These are phyloP conservation scores for Zaprionus ghesquierei DNA, from an alignment of 1,140 invertebrate genomes.

Conservation along the genomic window DNA sequence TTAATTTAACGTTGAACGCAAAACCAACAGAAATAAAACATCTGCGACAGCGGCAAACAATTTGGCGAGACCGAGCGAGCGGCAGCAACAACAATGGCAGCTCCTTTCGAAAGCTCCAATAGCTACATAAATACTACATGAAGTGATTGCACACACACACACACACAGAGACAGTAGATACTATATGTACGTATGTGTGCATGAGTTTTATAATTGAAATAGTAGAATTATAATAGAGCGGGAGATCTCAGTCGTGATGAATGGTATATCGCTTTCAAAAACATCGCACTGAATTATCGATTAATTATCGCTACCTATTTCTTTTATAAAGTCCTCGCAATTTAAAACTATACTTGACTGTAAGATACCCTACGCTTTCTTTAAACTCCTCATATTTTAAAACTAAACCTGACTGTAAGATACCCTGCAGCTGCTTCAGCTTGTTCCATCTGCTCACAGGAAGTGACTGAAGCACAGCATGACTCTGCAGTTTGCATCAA, in stretches of 20 bases:
- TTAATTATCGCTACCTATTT: no score
- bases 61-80: neutral
- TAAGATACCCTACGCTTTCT: neutral
- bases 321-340: no score
- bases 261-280: no score
- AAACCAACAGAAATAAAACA: conserved; percentile 57
- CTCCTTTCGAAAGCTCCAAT: neutral
- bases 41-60: conserved; percentile 42
- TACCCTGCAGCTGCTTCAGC: neutral
- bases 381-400: no score
- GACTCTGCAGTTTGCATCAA: neutral
- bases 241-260: no score
- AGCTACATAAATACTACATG: neutral
- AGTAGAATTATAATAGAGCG: neutral
- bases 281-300: neutral
- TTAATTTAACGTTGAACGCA: conserved; percentile 73
- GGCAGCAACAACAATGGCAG: conserved; percentile 5
- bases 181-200: neutral
- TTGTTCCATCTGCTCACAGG: neutral
- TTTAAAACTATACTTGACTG: neutral
- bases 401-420: neutral
- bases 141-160: neutral
- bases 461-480: neutral
- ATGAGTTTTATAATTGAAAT: conserved; percentile 1
- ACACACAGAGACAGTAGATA: neutral